Base-by-base conservation (phyloP, 2,888 invertebrate genomes). In the Archaeoteleia sp. region DNA sequence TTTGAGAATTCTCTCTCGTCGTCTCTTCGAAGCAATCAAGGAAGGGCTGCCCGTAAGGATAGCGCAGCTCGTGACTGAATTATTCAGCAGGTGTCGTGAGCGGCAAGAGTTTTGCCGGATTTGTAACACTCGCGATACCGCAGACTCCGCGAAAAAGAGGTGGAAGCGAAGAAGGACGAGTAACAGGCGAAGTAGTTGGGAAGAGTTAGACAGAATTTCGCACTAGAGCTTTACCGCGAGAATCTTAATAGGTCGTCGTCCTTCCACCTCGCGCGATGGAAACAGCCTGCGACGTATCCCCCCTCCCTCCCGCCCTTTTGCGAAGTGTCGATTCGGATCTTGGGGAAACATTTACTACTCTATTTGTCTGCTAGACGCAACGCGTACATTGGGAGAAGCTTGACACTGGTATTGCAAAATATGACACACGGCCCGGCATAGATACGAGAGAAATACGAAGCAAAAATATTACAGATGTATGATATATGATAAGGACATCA, bases 71-170 rank as follows among this genome's bases (percentile, higher is more conserved):
- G 70, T 74, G 73, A 62, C 74, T 84, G 83, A 83, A 84, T 84
- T 78, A 84, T 84, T 84, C 84, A 84, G 79, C 80, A 77, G 77
- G 80, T 78, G 78, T 81, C 81, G 79, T 80, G 74, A 77, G 78
- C 79, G 77, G 67, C 61, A 60, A 75, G 76, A 81, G 79, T 81
- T 81, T 82, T 75, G 78, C 78, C 74, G 79, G 81, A 83, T 83
- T 82, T 82, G 83, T 83, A 82, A 79, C 82, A 78, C 79, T 77
- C 78, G 79, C 78, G 75, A 68, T 68, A 66, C 67, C 67, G 51
- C 62, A 68, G 61, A 62, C 65, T 58, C 54, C 60, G 60, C 68
- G 72, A 62, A 71, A 66, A 71, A 71, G 63, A 68, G 60, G 53
- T 49, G 63, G 58, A 20, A 58, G 60, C 63, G 54, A 61, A 57